phyloP scores from a whole-genome alignment of 2,113 vertebrate species.

The Leiothrix lutea region DNA sequence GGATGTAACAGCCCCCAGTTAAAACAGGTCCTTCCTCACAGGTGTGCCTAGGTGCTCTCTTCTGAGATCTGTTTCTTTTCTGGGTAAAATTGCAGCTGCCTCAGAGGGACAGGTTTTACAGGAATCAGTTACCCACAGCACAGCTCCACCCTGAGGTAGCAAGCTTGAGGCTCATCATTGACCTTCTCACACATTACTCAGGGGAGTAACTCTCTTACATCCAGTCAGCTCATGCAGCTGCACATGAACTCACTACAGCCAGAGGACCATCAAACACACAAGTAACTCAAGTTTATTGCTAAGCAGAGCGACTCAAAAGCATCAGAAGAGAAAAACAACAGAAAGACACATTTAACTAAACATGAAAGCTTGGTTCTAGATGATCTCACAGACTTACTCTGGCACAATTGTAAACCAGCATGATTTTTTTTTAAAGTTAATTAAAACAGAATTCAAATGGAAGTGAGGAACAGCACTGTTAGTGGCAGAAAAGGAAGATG shows the following conservation, averaged over 20 bases:
- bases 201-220: background rate
- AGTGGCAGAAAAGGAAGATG: background rate
- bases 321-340: background rate
- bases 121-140: background rate
- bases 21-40: background rate
- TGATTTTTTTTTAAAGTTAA: background rate
- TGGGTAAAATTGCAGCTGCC: background rate
- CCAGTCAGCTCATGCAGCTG: background rate
- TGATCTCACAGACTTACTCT: background rate
- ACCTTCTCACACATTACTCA: background rate
- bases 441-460: background rate
- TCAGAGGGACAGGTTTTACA: background rate
- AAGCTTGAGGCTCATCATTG: background rate
- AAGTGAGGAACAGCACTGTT: background rate
- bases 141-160: background rate
- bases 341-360: background rate
- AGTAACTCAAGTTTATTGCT: background rate
- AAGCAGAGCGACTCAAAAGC: background rate
- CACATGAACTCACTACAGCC: background rate
- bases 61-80: background rate
- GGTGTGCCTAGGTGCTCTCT: background rate
- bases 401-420: background rate
- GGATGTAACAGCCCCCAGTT: background rate
- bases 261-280: background rate
- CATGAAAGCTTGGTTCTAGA: background rate